phyloP scores from a whole-genome alignment of 2,888 invertebrate species.

The Drosophila eohydei region DNA sequence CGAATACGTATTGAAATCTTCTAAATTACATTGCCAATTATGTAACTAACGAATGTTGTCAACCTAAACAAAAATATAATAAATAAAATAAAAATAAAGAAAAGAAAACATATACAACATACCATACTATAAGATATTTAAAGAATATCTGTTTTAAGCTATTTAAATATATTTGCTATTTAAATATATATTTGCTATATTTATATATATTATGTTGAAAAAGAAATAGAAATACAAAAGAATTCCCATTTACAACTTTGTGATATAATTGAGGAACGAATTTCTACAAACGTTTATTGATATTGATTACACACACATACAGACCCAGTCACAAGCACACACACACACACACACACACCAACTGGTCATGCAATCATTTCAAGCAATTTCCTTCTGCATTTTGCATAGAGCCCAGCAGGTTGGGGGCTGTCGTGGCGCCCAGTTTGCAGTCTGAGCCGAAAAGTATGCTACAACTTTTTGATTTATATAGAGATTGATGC shows the following conservation, averaged over 20 bases:
- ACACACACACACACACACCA: constrained; percentile 5
- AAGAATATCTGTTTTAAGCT: background rate
- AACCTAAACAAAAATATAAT: background rate
- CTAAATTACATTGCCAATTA: background rate
- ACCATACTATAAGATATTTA: background rate
- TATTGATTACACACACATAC: constrained; percentile 29
- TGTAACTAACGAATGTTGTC: background rate
- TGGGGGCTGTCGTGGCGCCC: background rate
- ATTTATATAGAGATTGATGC: constrained; percentile 43
- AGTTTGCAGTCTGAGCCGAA: constrained; percentile 32
- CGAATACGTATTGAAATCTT: no score
- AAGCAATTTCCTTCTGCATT: constrained; percentile 40
- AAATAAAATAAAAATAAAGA: background rate
- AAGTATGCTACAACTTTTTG: constrained; percentile 49
- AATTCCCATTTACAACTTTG: constrained; percentile 9
- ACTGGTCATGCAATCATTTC: constrained; percentile 35
- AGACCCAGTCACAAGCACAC: background rate
- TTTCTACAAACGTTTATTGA: constrained; percentile 31
- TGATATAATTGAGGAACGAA: constrained; percentile 9
- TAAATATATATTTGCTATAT: no score
- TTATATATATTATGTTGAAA: no score
- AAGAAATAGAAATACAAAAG: background rate
- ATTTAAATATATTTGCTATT: no score
- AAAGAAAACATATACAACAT: background rate
- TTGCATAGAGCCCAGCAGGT: constrained; percentile 14